Percentiles rank a stretch among this genome's conserved stretches.
Evolutionary conservation across 2,797 vertebrate species (phyloP).

Genomic region (Sciaenops ocellatus): DNA sequence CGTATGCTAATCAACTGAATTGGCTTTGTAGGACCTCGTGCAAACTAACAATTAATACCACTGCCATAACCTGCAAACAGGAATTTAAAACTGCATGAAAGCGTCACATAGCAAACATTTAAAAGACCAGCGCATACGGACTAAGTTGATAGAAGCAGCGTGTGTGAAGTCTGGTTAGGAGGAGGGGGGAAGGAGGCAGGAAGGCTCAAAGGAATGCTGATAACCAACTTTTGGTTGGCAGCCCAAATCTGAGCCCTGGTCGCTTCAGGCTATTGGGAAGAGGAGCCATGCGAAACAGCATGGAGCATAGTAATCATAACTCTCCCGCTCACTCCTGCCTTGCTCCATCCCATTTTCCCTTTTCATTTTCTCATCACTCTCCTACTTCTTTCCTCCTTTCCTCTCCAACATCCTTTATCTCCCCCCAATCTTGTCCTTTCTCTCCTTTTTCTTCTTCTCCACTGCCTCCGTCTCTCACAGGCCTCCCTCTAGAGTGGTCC

Average conservation of each 20-base stretch:
- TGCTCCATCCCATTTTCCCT: conserved; percentile 44
- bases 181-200: conserved; percentile 31
- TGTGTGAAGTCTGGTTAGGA: conserved; percentile 66
- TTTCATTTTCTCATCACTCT: conserved; percentile 29
- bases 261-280: conserved; percentile 70
- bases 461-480: background rate
- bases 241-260: conserved; percentile 64
- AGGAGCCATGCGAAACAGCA: conserved; percentile 69
- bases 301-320: conserved; percentile 72
- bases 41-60: conserved; percentile 53
- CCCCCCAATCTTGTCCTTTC: background rate
- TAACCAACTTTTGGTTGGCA: conserved; percentile 75
- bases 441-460: background rate
- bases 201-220: conserved; percentile 76
- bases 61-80: conserved; percentile 35
- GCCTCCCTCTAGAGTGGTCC: conserved; percentile 4
- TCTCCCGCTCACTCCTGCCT: conserved; percentile 29
- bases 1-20: conserved; percentile 19
- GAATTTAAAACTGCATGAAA: conserved; percentile 47
- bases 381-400: conserved; percentile 9
- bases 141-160: conserved; percentile 62
- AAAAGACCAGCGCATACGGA: conserved; percentile 60
- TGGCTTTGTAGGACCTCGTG: conserved; percentile 20
- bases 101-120: conserved; percentile 60
- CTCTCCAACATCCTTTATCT: conserved; percentile 25